Percentiles rank a stretch among this genome's conserved stretches.
Evolutionary conservation across 2,113 vertebrate species (phyloP).

Genomic region (Gymnobelideus leadbeateri): DNA sequence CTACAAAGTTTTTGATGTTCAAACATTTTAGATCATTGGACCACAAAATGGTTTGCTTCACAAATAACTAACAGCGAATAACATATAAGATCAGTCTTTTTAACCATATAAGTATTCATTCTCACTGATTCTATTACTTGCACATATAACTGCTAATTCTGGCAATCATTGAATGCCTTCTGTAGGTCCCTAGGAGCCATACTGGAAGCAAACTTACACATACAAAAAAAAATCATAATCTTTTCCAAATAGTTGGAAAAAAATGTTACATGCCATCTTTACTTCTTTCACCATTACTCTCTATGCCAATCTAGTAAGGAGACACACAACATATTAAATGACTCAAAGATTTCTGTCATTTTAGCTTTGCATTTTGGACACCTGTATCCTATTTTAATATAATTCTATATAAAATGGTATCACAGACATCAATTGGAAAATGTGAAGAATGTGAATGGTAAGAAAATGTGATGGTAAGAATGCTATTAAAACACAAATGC

Average conservation of each 20-base stretch:
- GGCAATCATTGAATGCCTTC: neutral
- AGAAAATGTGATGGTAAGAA: neutral
- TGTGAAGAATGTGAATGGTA: conserved; percentile 17
- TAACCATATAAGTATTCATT: conserved; percentile 41
- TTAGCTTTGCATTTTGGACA: neutral
- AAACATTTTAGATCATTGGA: neutral
- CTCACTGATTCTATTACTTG: neutral
- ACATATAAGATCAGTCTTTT: conserved; percentile 32
- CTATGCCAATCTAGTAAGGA: neutral
- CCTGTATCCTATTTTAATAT: neutral
- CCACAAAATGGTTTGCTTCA: neutral
- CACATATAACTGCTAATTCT: neutral
- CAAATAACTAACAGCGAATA: neutral
- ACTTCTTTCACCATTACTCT: conserved; percentile 26
- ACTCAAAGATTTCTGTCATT: neutral
- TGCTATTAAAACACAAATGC: neutral
- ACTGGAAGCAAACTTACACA: neutral
- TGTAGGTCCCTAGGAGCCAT: neutral
- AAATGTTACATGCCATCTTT: neutral
- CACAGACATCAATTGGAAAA: conserved; percentile 24
- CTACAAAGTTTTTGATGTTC: conserved; percentile 28
- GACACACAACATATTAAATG: conserved; percentile 37
- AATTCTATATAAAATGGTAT: neutral
- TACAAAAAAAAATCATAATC: neutral
- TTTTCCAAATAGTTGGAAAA: conserved; percentile 41